phyloP scores from a whole-genome alignment of 2,888 invertebrate genomes.

The Euspilapteryx auroguttella region DNA sequence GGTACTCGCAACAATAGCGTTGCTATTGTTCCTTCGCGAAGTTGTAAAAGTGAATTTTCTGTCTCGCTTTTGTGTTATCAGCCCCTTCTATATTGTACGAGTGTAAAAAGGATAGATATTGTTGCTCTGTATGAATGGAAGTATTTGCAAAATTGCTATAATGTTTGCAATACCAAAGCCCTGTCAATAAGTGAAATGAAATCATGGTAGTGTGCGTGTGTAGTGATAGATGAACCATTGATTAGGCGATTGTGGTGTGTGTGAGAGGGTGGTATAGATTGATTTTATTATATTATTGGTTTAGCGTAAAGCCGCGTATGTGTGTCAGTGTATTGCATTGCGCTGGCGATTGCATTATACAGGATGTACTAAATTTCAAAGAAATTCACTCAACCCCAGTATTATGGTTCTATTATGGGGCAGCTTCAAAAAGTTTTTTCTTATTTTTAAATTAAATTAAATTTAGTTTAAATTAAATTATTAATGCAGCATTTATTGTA shows the following conservation, averaged over 20 bases:
- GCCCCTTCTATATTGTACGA: slow-evolving; percentile 8
- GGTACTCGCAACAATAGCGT: slow-evolving; percentile 56
- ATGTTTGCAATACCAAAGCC: slow-evolving; percentile 58
- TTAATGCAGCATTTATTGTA: no score
- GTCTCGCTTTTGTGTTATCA: slow-evolving; percentile 21
- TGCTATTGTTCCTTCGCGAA: slow-evolving; percentile 50
- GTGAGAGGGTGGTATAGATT: slow-evolving; percentile 55
- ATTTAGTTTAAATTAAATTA: no score
- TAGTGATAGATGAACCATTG: slow-evolving; percentile 30
- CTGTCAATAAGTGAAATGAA: slow-evolving; percentile 29
- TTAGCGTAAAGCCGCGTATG: slow-evolving; percentile 58
- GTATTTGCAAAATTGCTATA: slow-evolving; percentile 48
- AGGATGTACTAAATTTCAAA: no score
- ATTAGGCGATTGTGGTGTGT: slow-evolving; percentile 28
- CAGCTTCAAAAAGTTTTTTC: no score
- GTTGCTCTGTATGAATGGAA: slow-evolving; percentile 23
- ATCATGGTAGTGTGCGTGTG: slow-evolving; percentile 19
- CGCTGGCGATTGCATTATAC: slow-evolving; percentile 29
- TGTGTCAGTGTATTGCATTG: slow-evolving; percentile 58
- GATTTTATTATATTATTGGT: slow-evolving; percentile 60
- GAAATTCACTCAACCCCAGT: no score
- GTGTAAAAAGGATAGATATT: slow-evolving; percentile 25
- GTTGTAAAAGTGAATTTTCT: slow-evolving; percentile 36
- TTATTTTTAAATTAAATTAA: no score
- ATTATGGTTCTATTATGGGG: no score